A percentile compares a stretch with the other conserved stretches of the same genome.
phyloP scores from a whole-genome alignment of 2,113 vertebrate species.

The Psittacus erithacus region DNA sequence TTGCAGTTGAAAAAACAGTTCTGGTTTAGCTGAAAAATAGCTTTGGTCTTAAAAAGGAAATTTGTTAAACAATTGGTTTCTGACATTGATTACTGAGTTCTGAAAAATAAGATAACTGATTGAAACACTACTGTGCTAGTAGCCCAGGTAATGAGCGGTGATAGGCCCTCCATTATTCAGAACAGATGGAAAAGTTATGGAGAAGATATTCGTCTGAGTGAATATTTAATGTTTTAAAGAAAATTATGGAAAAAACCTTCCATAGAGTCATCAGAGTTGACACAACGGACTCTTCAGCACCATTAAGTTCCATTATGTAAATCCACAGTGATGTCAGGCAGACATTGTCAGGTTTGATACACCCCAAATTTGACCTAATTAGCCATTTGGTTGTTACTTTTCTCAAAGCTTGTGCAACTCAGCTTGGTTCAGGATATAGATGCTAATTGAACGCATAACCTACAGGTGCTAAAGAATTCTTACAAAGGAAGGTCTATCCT shows the following conservation, averaged over 20 bases:
- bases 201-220: not conserved
- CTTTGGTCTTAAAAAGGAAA: conserved; percentile 57
- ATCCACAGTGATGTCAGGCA: conserved; percentile 52
- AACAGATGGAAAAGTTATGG: not conserved
- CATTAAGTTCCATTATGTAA: conserved; percentile 64
- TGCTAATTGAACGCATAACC: conserved; percentile 58
- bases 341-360: conserved; percentile 56
- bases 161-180: not conserved
- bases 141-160: not conserved
- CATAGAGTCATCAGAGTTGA: not conserved
- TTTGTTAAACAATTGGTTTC: conserved; percentile 53
- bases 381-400: conserved; percentile 65
- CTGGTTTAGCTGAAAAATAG: conserved; percentile 26
- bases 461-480: conserved; percentile 56
- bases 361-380: conserved; percentile 69
- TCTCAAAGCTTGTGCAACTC: conserved; percentile 41
- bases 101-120: conserved; percentile 41
- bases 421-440: conserved; percentile 9
- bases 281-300: conserved; percentile 38
- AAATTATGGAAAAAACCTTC: conserved; percentile 11
- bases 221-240: not conserved
- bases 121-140: not conserved
- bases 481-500: conserved; percentile 9
- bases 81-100: conserved; percentile 32
- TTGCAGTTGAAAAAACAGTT: conserved; percentile 24